Percentiles rank a stretch among this genome's conserved stretches.
phyloP scores from a whole-genome alignment of 2,797 vertebrate genomes.

The Aselliscus stoliczkanus region DNA sequence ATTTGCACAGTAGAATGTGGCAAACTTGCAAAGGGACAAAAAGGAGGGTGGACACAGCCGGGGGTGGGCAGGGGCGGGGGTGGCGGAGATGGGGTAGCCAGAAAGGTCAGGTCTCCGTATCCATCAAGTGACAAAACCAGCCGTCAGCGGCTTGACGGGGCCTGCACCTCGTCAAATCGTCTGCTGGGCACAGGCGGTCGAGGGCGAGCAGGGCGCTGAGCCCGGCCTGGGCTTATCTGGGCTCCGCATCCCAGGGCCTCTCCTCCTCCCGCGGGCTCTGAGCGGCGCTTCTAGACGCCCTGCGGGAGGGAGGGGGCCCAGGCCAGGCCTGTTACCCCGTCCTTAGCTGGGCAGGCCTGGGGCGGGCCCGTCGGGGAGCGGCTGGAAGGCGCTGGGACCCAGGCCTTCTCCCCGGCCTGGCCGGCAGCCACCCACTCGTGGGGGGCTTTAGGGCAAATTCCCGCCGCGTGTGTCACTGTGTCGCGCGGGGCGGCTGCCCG shows the following conservation, averaged over 20 bases:
- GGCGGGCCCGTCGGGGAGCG: slow-evolving; percentile 86
- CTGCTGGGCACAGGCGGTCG: slow-evolving; percentile 77
- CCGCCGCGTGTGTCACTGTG: slow-evolving; percentile 81
- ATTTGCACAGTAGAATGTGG: slow-evolving; percentile 77
- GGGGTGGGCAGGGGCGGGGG: background rate
- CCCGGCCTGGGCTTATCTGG: slow-evolving; percentile 79
- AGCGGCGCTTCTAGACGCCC: slow-evolving; percentile 77
- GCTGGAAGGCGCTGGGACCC: slow-evolving; percentile 88
- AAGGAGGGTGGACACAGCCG: background rate
- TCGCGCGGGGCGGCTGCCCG: slow-evolving; percentile 78
- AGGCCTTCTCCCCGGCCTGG: slow-evolving; percentile 87
- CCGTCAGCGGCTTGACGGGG: slow-evolving; percentile 74
- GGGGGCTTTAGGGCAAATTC: slow-evolving; percentile 90
- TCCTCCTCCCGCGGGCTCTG: slow-evolving; percentile 82
- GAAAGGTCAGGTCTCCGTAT: slow-evolving; percentile 81
- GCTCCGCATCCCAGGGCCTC: slow-evolving; percentile 75
- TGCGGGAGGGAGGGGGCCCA: slow-evolving; percentile 71
- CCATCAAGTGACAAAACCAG: slow-evolving; percentile 83
- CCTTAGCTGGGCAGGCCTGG: slow-evolving; percentile 93
- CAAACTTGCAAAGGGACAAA: slow-evolving; percentile 2
- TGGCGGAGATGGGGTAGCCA: slow-evolving; percentile 69
- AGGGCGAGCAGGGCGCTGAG: slow-evolving; percentile 74
- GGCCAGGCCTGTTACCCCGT: slow-evolving; percentile 97
- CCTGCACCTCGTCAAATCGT: slow-evolving; percentile 78
- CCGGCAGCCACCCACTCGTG: slow-evolving; percentile 89